These are phyloP conservation scores for Plestiodon gilberti DNA, from an alignment of 2,113 vertebrate genomes.

Conservation along the genomic window DNA sequence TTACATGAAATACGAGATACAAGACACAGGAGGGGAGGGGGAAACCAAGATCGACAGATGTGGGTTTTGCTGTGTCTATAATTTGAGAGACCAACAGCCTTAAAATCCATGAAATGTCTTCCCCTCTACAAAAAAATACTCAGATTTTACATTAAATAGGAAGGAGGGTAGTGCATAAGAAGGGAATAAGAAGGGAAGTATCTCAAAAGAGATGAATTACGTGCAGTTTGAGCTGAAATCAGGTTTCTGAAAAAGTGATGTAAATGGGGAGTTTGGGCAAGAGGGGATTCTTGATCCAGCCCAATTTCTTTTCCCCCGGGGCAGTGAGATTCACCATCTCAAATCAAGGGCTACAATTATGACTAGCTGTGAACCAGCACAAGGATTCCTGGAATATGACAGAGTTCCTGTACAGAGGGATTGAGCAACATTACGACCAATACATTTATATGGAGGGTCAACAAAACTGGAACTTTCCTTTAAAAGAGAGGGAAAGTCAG, in stretches of 20 bases:
- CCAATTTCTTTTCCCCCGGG: neutral
- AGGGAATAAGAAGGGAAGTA: constrained; percentile 21
- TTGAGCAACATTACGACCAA: neutral
- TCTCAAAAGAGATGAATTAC: constrained; percentile 56
- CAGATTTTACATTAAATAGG: constrained; percentile 38
- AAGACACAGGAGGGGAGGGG: constrained; percentile 11
- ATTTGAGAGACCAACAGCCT: neutral
- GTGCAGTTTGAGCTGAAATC: constrained; percentile 31
- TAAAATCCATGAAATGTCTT: neutral
- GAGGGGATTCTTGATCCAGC: neutral
- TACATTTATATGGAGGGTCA: neutral
- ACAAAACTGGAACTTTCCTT: neutral
- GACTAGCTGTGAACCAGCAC: neutral
- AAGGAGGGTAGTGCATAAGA: constrained; percentile 45
- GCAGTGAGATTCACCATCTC: neutral
- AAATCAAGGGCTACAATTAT: neutral
- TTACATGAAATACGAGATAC: constrained; percentile 54
- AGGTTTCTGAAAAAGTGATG: neutral
- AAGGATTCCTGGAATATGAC: neutral
- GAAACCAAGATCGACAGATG: constrained; percentile 10
- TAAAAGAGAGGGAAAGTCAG: neutral
- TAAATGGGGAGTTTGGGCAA: neutral
- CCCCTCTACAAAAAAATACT: neutral
- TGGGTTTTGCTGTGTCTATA: constrained; percentile 34
- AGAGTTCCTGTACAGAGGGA: neutral